These are phyloP conservation scores for Rhopilema esculentum DNA, from an alignment of 30 jellyfish, hydroid and myxozoan genomes.

Conservation along the genomic window DNA sequence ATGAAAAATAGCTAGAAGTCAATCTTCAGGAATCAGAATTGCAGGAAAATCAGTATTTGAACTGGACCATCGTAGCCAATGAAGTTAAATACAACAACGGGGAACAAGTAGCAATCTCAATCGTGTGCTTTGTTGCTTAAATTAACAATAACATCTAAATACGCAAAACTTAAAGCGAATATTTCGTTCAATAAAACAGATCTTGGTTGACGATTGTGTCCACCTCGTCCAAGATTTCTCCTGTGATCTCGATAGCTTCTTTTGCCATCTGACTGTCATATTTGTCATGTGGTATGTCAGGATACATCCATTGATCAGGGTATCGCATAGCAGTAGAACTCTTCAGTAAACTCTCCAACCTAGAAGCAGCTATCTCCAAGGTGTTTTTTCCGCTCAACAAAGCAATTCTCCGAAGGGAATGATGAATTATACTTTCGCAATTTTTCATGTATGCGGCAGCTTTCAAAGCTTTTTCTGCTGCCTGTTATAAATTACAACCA, in stretches of 20 bases:
- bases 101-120: no score
- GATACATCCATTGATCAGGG: conserved; percentile 64
- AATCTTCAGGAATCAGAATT: no score
- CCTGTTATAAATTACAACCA: conserved; percentile 28
- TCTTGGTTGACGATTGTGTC: conserved; percentile 2
- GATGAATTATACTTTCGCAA: conserved; percentile 4
- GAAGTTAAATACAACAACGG: no score
- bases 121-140: no score
- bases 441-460: conserved; percentile 68
- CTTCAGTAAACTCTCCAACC: conserved; percentile 50
- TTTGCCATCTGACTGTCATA: conserved; percentile 38
- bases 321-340: conserved; percentile 58
- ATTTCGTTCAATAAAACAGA: no score
- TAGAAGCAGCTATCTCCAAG: conserved; percentile 18
- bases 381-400: not conserved
- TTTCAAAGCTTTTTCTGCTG: conserved; percentile 72
- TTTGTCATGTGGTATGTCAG: conserved; percentile 67
- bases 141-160: no score
- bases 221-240: conserved; percentile 7
- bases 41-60: no score
- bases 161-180: no score
- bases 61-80: no score
- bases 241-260: conserved; percentile 27
- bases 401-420: not conserved
- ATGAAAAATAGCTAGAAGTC: no score